A percentile compares a stretch with the other conserved stretches of the same genome.
Evolutionary conservation across 2,113 vertebrate genomes (phyloP).

Genomic region (Ceyx margarethae): DNA sequence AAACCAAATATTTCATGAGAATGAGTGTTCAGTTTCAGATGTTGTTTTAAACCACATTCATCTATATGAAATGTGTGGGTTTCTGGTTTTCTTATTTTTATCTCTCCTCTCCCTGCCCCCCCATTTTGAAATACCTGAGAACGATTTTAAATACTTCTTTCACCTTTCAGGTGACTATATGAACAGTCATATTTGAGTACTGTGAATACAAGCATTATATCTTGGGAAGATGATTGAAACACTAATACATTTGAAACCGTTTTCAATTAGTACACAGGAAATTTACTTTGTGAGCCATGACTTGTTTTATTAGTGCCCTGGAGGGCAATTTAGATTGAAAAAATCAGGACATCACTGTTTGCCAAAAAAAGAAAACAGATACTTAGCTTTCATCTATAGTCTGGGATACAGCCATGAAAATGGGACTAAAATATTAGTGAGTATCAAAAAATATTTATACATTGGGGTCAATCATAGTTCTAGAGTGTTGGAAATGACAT

Average conservation of each 20-base stretch:
- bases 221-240: conserved; percentile 40
- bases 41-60: neutral
- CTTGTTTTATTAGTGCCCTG: conserved; percentile 57
- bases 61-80: neutral
- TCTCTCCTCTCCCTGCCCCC: accelerated
- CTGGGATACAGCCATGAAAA: conserved; percentile 21
- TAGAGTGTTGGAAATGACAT: conserved; percentile 10
- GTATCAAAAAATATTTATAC: conserved; percentile 38
- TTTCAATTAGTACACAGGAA: conserved; percentile 69
- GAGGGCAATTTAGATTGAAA: conserved; percentile 60
- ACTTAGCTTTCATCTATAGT: conserved; percentile 32
- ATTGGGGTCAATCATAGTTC: conserved; percentile 41
- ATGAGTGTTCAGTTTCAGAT: neutral
- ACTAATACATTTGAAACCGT: conserved; percentile 58
- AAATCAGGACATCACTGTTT: conserved; percentile 58
- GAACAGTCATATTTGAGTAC: neutral
- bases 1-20: neutral
- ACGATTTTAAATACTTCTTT: neutral
- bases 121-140: neutral
- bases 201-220: neutral
- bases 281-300: conserved; percentile 65
- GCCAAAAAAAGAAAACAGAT: conserved; percentile 56
- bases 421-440: conserved; percentile 20
- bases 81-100: neutral
- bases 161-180: conserved; percentile 17